Conservation (phyloP, 2,113 vertebrate species). For the Rhodinocichla rosea region DNA sequence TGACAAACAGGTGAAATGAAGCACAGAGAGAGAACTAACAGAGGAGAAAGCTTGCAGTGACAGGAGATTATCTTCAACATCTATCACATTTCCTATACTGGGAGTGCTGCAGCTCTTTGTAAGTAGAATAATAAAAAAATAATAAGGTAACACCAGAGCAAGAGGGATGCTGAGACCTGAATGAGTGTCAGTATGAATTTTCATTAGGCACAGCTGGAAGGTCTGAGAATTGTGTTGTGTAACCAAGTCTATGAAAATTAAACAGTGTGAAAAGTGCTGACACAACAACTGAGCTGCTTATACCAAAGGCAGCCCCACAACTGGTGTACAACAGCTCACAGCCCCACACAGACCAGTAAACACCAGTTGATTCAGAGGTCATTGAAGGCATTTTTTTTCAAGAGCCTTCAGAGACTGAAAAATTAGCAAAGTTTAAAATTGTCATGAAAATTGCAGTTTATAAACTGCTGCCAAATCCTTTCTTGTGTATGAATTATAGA, state of each 20-base stretch:
- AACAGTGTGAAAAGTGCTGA: constrained; percentile 29
- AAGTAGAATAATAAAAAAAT: neutral
- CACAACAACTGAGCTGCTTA: neutral
- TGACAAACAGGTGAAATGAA: neutral
- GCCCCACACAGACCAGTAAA: neutral
- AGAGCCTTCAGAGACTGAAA: neutral
- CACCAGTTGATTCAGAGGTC: neutral
- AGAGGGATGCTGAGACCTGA: neutral
- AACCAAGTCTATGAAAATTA: constrained; percentile 38
- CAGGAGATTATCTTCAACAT: neutral
- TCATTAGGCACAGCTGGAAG: constrained; percentile 46
- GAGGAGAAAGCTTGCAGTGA: neutral
- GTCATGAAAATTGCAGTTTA: neutral
- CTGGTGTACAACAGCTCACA: neutral
- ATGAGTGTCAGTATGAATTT: constrained; percentile 8
- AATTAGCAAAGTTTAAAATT: neutral
- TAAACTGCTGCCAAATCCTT: neutral
- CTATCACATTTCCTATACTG: neutral
- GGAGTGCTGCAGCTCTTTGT: neutral
- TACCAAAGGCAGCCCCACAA: neutral
- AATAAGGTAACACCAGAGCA: neutral
- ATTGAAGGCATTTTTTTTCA: neutral
- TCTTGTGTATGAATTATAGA: neutral
- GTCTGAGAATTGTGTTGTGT: constrained; percentile 4
- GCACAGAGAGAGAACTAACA: neutral